Percentiles rank a stretch among this genome's conserved stretches.
phyloP scores from a whole-genome alignment of 2,797 vertebrate genomes.

The Echeneis naucrates region DNA sequence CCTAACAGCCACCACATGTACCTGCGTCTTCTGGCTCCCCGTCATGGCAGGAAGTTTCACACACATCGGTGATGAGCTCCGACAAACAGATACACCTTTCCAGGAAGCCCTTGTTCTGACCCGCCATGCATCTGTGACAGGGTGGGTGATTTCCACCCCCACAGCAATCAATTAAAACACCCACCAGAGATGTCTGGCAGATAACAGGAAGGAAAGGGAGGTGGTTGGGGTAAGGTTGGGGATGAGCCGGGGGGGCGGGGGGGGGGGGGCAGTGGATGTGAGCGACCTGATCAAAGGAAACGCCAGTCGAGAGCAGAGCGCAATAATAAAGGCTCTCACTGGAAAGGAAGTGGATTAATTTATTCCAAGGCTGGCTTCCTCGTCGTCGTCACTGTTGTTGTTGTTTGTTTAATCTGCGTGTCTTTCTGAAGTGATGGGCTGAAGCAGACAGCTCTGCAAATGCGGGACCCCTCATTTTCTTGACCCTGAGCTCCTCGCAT shows the following conservation, averaged over 20 bases:
- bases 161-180: conserved; percentile 74
- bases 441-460: conserved; percentile 51
- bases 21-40: conserved; percentile 38
- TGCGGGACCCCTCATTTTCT: conserved; percentile 35
- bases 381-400: conserved; percentile 52
- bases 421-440: conserved; percentile 45
- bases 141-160: conserved; percentile 59
- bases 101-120: conserved; percentile 48
- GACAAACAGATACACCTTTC: conserved; percentile 51
- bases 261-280: background rate
- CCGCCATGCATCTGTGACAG: conserved; percentile 59
- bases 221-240: background rate
- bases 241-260: background rate
- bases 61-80: conserved; percentile 28
- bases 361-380: conserved; percentile 42
- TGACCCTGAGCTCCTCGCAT: conserved; percentile 19
- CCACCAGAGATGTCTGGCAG: conserved; percentile 50
- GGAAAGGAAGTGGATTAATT: conserved; percentile 57
- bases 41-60: conserved; percentile 35
- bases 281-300: conserved; percentile 62
- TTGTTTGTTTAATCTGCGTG: conserved; percentile 54
- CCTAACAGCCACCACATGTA: conserved; percentile 47
- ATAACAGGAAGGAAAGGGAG: conserved; percentile 22
- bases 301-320: conserved; percentile 23
- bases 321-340: conserved; percentile 45